A percentile compares a stretch with the other conserved stretches of the same genome.
These are phyloP conservation scores for Cyprinodon brontotheroides DNA, from an alignment of 2,113 vertebrate species.

Conservation along the genomic window DNA sequence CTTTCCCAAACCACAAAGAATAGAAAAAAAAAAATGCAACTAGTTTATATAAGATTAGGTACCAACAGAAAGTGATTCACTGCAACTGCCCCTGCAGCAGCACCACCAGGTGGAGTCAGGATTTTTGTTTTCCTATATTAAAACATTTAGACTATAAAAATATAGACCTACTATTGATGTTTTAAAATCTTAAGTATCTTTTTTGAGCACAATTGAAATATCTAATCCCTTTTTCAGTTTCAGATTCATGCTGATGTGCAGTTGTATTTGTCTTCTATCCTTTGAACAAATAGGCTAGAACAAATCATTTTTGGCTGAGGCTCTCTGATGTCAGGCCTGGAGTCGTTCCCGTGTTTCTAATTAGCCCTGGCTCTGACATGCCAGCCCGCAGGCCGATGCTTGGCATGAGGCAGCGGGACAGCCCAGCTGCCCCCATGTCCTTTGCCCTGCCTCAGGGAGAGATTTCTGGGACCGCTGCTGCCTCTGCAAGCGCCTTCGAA, in stretches of 20 bases:
- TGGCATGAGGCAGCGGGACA: conserved; percentile 62
- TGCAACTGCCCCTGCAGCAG: not conserved
- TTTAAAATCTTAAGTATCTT: not conserved
- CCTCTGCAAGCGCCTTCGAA: conserved; percentile 19
- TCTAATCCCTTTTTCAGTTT: not conserved
- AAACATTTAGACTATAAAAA: not conserved
- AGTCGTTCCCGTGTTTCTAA: conserved; percentile 54
- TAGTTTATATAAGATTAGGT: not conserved
- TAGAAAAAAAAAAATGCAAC: not conserved
- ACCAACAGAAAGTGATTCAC: not conserved
- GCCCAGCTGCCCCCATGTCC: conserved; percentile 66
- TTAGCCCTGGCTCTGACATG: conserved; percentile 54
- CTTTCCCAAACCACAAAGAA: too few relatives aligned
- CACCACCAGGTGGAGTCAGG: not conserved
- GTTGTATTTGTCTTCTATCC: not conserved
- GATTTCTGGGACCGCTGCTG: conserved; percentile 33
- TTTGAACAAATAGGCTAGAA: conserved; percentile 39
- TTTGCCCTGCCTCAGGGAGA: conserved; percentile 38
- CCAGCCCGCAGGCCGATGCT: conserved; percentile 41
- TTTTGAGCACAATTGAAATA: not conserved
- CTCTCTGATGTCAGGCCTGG: conserved; percentile 45
- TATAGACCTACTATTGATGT: not conserved
- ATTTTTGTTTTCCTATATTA: not conserved
- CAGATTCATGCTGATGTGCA: not conserved
- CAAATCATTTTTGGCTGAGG: conserved; percentile 49